Percentiles rank a stretch among this genome's conserved stretches.
Evolutionary conservation across 2,888 invertebrate genomes (phyloP).

Genomic region (Spilarctia lutea): DNA sequence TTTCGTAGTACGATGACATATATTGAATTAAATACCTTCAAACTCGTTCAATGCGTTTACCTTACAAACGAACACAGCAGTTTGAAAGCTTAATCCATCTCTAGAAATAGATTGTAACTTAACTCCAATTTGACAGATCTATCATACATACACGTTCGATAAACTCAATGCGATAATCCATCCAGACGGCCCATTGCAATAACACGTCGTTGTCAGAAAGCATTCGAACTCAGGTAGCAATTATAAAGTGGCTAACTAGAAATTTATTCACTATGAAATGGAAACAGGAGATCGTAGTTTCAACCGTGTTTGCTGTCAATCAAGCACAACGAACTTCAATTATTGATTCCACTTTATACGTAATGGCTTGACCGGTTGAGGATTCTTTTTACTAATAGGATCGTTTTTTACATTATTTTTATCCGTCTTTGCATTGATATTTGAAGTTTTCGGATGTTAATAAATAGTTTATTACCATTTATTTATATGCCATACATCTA

Average conservation of each 20-base stretch:
- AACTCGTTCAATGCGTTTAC: neutral
- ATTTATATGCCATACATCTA: no score
- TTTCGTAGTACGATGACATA: neutral
- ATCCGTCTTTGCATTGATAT: neutral
- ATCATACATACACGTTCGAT: neutral
- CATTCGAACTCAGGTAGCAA: constrained; percentile 4
- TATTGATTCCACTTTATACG: neutral
- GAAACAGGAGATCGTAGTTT: neutral
- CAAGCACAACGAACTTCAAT: neutral
- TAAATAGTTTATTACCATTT: no score
- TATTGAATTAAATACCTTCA: neutral
- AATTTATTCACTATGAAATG: constrained; percentile 3
- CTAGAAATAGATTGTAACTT: neutral
- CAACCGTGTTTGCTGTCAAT: constrained; percentile 2
- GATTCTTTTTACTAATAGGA: neutral
- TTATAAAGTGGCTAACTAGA: constrained; percentile 7
- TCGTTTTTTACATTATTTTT: neutral
- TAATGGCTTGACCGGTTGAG: neutral
- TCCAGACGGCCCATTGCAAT: constrained; percentile 7
- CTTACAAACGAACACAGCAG: neutral
- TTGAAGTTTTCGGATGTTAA: no score
- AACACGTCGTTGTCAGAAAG: constrained; percentile 15
- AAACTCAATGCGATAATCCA: neutral
- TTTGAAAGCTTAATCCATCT: neutral
- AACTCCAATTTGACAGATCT: neutral